A percentile compares a stretch with the other conserved stretches of the same genome.
Conservation (phyloP, 2,888 invertebrate genomes). For the Oxytorus armatus region DNA sequence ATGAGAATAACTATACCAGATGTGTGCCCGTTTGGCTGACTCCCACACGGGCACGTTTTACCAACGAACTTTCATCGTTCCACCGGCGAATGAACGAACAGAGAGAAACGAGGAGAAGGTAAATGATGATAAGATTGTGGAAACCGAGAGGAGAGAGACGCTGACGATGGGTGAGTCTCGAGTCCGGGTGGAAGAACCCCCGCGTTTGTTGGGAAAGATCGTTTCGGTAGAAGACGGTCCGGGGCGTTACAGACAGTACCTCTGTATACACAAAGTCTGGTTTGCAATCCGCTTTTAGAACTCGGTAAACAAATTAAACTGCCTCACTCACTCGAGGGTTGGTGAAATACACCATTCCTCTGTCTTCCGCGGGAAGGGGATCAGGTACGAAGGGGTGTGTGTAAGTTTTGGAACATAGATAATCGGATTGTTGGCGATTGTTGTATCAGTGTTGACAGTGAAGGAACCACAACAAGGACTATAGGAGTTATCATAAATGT, state of each 20-base stretch:
- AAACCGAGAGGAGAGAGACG: conserved; percentile 13
- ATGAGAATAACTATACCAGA: conserved; percentile 16
- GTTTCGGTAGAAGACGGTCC: conserved; percentile 2
- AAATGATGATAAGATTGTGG: conserved; percentile 33
- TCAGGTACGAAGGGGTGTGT: neutral
- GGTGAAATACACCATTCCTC: neutral
- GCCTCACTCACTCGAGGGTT: conserved; percentile 15
- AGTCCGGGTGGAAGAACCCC: conserved; percentile 33
- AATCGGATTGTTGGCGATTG: neutral
- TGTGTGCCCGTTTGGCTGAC: conserved; percentile 14
- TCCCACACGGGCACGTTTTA: conserved; percentile 6
- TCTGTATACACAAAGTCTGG: neutral
- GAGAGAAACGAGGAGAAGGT: conserved; percentile 32
- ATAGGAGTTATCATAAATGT: neutral
- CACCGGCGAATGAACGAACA: conserved; percentile 1
- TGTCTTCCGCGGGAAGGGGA: neutral
- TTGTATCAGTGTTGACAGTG: neutral
- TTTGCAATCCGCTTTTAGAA: conserved; percentile 60
- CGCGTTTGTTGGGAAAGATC: conserved; percentile 21
- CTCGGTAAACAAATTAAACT: conserved; percentile 59
- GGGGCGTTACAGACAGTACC: conserved; percentile 16
- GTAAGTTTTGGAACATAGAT: neutral
- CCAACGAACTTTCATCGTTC: conserved; percentile 34
- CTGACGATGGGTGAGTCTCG: conserved; percentile 2
- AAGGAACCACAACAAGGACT: neutral